Percentiles rank a stretch among this genome's conserved stretches.
phyloP scores from a whole-genome alignment of 2,888 invertebrate genomes.

The Cephus pulcher region DNA sequence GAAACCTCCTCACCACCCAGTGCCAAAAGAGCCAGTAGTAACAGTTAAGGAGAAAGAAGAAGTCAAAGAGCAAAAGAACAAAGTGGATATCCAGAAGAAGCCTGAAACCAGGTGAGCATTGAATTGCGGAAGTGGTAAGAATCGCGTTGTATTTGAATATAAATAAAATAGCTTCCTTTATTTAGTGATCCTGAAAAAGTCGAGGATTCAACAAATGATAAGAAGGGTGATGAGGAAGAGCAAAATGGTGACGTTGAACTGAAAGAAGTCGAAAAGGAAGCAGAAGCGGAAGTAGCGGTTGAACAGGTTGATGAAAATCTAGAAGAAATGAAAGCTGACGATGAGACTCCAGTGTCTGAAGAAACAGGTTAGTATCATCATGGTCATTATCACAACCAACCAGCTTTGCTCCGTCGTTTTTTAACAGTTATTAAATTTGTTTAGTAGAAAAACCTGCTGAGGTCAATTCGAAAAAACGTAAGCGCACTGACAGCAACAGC shows the following conservation, averaged over 20 bases:
- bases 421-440: background rate
- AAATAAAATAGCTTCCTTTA: background rate
- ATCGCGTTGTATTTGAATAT: background rate
- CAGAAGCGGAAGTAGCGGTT: conserved; percentile 65
- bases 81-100: conserved; percentile 13
- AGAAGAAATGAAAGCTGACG: conserved; percentile 32
- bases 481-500: conserved; percentile 69
- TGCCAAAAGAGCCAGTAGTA: conserved; percentile 40
- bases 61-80: conserved; percentile 34
- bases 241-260: conserved; percentile 48
- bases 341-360: conserved; percentile 41
- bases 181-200: conserved; percentile 18
- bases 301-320: conserved; percentile 66
- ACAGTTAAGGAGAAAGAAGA: conserved; percentile 48
- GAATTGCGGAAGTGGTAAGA: conserved; percentile 16
- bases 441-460: conserved; percentile 63
- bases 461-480: conserved; percentile 68
- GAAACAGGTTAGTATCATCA: conserved; percentile 33
- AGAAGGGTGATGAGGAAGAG: conserved; percentile 49
- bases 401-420: background rate
- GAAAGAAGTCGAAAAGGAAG: conserved; percentile 53
- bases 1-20: conserved; percentile 44
- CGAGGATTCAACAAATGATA: conserved; percentile 44
- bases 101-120: conserved; percentile 4
- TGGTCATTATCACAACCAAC: background rate